phyloP scores from a whole-genome alignment of 2,797 vertebrate species.

The Sternarchorhynchus goeldii region DNA sequence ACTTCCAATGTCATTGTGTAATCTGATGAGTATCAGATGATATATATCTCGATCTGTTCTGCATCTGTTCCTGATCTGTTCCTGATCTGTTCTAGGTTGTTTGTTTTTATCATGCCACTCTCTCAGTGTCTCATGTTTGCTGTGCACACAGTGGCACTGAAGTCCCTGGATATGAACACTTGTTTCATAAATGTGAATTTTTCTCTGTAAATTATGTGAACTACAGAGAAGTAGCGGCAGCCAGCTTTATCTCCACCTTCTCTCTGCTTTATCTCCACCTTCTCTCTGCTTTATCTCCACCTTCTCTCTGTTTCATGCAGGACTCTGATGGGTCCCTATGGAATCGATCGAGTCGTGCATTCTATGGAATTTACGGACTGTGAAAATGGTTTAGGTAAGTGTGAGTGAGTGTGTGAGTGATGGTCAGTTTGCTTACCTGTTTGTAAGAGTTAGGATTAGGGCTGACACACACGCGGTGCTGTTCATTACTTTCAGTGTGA shows the following conservation, averaged over 20 bases:
- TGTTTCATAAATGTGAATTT: neutral
- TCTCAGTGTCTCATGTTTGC: too few species aligned
- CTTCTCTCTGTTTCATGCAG: slow-evolving; percentile 63
- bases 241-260: neutral
- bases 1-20: too few species aligned
- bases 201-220: neutral
- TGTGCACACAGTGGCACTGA: too few species aligned
- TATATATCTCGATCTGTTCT: too few species aligned
- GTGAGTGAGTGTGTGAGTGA: neutral
- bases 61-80: too few species aligned
- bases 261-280: neutral
- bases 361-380: slow-evolving; percentile 88
- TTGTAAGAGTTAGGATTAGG: too few species aligned
- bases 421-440: neutral
- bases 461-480: too few species aligned
- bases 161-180: too few species aligned
- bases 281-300: neutral
- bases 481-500: too few species aligned
- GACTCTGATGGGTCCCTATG: slow-evolving; percentile 91
- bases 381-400: slow-evolving; percentile 85
- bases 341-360: slow-evolving; percentile 82
- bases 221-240: neutral
- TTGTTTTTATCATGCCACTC: too few species aligned
- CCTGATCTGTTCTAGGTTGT: too few species aligned
- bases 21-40: too few species aligned